Evolutionary conservation across 2,797 vertebrate genomes (phyloP).

Genomic region (Tragelaphus oryx): DNA sequence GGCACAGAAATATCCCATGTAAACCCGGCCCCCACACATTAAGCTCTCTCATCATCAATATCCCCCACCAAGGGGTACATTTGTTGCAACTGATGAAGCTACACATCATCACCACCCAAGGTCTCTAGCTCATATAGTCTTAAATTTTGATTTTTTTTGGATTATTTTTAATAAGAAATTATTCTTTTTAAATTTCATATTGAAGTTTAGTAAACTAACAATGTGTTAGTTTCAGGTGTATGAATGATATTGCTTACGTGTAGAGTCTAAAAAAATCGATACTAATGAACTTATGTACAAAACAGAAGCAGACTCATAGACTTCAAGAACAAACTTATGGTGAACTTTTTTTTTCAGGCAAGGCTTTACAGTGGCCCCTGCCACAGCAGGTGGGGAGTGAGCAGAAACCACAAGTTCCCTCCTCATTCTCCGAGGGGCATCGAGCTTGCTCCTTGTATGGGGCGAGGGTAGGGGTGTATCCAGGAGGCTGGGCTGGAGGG

Average conservation of each 20-base stretch:
- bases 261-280: background rate
- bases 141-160: too few species aligned
- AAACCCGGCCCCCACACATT: too few species aligned
- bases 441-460: background rate
- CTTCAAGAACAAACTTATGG: background rate
- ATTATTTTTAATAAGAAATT: too few species aligned
- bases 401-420: background rate
- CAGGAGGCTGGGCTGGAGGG: accelerated
- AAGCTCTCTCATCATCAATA: too few species aligned
- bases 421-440: background rate
- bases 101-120: background rate
- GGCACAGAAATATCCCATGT: too few species aligned
- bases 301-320: background rate
- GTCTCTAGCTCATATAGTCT: background rate
- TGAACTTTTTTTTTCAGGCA: background rate
- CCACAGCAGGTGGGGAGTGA: background rate
- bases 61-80: too few species aligned
- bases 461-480: background rate
- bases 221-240: background rate
- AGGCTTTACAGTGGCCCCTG: background rate
- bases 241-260: background rate
- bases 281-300: background rate
- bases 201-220: too few species aligned
- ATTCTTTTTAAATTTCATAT: too few species aligned
- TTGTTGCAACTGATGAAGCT: too few species aligned